Conservation (phyloP, 2,113 vertebrate genomes). For the Piaya cayana region DNA sequence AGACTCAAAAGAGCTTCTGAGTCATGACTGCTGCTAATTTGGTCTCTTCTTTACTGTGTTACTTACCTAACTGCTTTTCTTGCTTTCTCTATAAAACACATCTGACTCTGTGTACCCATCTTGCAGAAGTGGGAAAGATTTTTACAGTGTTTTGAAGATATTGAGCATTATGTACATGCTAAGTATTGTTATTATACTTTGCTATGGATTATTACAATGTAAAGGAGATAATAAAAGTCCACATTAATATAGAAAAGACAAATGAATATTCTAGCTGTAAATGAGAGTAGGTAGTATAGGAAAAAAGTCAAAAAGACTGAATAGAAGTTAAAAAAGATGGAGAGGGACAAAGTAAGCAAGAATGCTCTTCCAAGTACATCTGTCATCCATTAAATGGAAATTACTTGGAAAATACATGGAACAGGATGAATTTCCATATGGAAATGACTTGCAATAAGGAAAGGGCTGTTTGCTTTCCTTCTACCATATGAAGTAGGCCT, state of each 20-base stretch:
- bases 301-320: neutral
- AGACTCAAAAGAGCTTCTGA: neutral
- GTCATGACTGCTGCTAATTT: neutral
- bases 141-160: conserved; percentile 4
- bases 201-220: neutral
- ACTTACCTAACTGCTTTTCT: neutral
- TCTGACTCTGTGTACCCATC: neutral
- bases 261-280: conserved; percentile 4
- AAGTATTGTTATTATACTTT: conserved; percentile 11
- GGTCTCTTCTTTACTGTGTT: neutral
- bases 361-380: neutral
- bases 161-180: neutral
- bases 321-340: neutral
- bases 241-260: neutral
- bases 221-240: neutral
- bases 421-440: neutral
- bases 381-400: neutral
- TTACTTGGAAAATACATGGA: neutral
- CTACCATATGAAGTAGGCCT: neutral
- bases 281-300: neutral
- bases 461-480: neutral
- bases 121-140: neutral
- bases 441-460: neutral
- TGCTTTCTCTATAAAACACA: neutral
- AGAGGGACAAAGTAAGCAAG: neutral